phyloP scores from a whole-genome alignment of 2,888 invertebrate genomes.

The Aphidius colemani region DNA sequence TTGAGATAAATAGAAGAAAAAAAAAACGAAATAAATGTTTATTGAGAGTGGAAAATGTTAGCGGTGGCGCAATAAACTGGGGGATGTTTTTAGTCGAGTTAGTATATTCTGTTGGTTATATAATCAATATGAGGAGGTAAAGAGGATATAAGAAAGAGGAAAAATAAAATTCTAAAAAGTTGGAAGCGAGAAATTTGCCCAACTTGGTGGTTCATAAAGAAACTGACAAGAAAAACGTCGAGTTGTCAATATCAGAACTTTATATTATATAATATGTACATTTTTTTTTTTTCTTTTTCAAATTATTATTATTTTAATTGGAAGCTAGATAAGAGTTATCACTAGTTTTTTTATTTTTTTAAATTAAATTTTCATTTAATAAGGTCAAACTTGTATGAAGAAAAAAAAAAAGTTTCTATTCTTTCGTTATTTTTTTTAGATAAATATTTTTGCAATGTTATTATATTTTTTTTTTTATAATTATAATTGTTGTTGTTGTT shows the following conservation, averaged over 20 bases:
- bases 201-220: constrained; percentile 10
- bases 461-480: not conserved
- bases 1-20: no score
- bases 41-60: not conserved
- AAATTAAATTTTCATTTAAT: no score
- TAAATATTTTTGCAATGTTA: no score
- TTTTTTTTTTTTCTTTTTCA: no score
- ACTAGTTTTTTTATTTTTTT: not conserved
- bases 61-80: constrained; percentile 12
- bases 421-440: not conserved
- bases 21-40: no score
- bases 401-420: not conserved
- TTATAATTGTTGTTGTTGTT: not conserved
- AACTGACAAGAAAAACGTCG: not conserved
- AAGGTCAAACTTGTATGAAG: no score
- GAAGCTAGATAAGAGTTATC: not conserved
- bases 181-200: constrained; percentile 17
- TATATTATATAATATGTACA: no score
- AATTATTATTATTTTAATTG: no score
- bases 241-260: no score
- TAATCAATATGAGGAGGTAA: constrained; percentile 51
- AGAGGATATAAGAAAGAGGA: constrained; percentile 31
- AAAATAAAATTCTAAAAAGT: constrained; percentile 20
- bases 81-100: constrained; percentile 54
- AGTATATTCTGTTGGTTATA: constrained; percentile 57